Evolutionary conservation across 1,140 invertebrate species (phyloP).

Genomic region (Triops cancriformis): DNA sequence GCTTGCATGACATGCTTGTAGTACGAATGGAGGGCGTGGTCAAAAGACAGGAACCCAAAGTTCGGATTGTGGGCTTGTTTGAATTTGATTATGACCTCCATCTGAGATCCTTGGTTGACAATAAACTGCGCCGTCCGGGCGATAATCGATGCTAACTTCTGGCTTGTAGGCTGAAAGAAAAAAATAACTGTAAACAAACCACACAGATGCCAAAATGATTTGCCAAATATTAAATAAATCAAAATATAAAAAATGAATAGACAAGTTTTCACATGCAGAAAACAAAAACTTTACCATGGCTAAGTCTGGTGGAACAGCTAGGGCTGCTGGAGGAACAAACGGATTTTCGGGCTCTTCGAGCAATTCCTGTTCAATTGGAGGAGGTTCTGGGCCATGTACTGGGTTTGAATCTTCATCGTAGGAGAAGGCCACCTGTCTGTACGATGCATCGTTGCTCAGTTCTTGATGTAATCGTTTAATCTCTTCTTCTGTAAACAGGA

Average conservation of each 20-base stretch:
- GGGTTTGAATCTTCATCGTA: conserved; percentile 50
- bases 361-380: background rate
- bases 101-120: conserved; percentile 83
- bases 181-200: background rate
- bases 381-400: background rate
- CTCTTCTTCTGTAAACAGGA: conserved; percentile 67
- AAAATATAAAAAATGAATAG: no score
- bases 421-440: conserved; percentile 70
- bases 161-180: conserved; percentile 69
- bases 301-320: conserved; percentile 64
- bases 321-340: conserved; percentile 38
- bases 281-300: conserved; percentile 51
- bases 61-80: conserved; percentile 90
- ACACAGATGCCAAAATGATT: no score
- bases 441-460: conserved; percentile 54
- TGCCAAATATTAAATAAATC: no score
- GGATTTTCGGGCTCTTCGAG: conserved; percentile 16
- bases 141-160: conserved; percentile 88
- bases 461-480: conserved; percentile 73
- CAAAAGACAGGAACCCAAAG: conserved; percentile 87
- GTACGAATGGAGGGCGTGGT: conserved; percentile 74
- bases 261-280: no score
- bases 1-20: conserved; percentile 73
- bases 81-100: conserved; percentile 96
- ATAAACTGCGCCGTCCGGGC: conserved; percentile 95